These are phyloP conservation scores for Arctopsyche grandis DNA, from an alignment of 1,140 invertebrate genomes.

Conservation along the genomic window DNA sequence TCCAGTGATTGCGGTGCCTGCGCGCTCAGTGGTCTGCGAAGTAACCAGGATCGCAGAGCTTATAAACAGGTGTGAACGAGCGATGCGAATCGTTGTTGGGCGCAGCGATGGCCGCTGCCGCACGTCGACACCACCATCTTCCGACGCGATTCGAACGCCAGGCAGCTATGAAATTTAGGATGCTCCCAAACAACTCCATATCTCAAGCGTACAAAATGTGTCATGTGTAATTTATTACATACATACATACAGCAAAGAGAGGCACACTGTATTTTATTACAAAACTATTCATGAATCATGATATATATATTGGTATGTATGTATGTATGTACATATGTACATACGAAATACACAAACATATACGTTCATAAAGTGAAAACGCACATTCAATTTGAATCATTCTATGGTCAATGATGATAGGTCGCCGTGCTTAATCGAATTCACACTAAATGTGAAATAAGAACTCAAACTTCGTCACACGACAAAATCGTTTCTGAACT, in stretches of 20 bases:
- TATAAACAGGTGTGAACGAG: neutral
- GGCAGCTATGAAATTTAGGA: conserved; percentile 26
- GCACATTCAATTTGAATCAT: too few relatives aligned
- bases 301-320: neutral
- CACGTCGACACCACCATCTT: conserved; percentile 52
- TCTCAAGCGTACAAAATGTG: too few relatives aligned
- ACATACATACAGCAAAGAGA: too few relatives aligned
- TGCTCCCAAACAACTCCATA: too few relatives aligned
- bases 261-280: too few relatives aligned
- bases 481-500: too few relatives aligned
- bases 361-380: too few relatives aligned
- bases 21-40: neutral
- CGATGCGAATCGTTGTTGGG: neutral
- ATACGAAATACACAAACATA: neutral
- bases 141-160: conserved; percentile 30
- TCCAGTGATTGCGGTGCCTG: neutral
- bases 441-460: too few relatives aligned
- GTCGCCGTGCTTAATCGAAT: too few relatives aligned
- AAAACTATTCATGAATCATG: too few relatives aligned
- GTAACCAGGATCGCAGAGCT: conserved; percentile 24
- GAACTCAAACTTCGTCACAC: too few relatives aligned
- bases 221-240: neutral
- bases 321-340: neutral
- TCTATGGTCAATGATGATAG: too few relatives aligned
- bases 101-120: neutral